These are phyloP conservation scores for Musca domestica DNA, from an alignment of 1,140 invertebrate species.

Conservation along the genomic window DNA sequence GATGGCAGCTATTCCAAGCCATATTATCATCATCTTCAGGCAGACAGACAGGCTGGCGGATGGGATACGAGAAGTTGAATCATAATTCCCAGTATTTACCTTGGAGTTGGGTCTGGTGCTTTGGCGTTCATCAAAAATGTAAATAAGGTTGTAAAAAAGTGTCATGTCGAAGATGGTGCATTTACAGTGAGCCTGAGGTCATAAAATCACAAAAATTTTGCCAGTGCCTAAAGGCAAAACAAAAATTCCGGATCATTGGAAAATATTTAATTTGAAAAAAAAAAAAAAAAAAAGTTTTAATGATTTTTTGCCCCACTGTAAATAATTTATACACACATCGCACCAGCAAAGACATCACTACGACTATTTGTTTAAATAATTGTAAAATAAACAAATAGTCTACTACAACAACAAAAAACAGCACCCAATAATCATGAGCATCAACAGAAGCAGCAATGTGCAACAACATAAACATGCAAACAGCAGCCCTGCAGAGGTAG, in stretches of 20 bases:
- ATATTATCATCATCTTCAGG: not conserved
- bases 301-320: not conserved
- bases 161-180: too few relatives aligned
- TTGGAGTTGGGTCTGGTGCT: too few relatives aligned
- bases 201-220: conserved; percentile 3
- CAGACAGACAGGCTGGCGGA: not conserved
- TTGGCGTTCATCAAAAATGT: not conserved
- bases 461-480: too few relatives aligned
- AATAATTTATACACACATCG: too few relatives aligned
- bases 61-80: not conserved
- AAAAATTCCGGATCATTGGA: not conserved
- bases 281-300: too few relatives aligned
- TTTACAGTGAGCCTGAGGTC: too few relatives aligned
- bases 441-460: too few relatives aligned
- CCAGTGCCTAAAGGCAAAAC: not conserved
- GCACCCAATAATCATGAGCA: not conserved
- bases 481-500: too few relatives aligned
- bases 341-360: not conserved
- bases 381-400: not conserved
- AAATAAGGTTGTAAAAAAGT: too few relatives aligned
- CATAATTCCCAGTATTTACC: too few relatives aligned
- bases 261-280: not conserved
- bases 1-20: too few relatives aligned
- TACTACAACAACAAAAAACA: not conserved
- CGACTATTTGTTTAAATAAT: conserved; percentile 1